phyloP scores from a whole-genome alignment of 1,140 invertebrate species.

The Venustaconcha ellipsiformis region DNA sequence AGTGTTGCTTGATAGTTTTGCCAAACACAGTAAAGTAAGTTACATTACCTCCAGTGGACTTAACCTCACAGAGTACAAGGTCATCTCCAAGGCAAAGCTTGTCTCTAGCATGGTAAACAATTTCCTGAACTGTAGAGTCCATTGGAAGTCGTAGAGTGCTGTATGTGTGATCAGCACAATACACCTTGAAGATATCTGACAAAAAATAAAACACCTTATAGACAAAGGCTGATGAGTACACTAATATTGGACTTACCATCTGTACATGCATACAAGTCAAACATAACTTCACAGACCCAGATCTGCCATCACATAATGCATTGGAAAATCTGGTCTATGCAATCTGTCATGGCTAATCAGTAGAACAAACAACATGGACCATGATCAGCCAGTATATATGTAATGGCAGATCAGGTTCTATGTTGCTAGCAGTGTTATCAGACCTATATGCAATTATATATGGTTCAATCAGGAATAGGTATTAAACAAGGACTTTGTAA shows the following conservation, averaged over 20 bases:
- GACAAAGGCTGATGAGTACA: neutral
- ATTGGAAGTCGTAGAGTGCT: slow-evolving; percentile 83
- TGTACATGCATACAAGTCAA: no score
- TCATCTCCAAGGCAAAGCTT: slow-evolving; percentile 83
- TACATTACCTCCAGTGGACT: slow-evolving; percentile 75
- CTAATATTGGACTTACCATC: neutral
- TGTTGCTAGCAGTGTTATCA: no score
- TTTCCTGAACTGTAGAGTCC: slow-evolving; percentile 79
- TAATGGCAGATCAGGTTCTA: no score
- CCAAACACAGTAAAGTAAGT: neutral
- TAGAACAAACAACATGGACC: no score
- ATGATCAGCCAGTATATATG: no score
- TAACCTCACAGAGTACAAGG: slow-evolving; percentile 84
- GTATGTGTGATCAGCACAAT: slow-evolving; percentile 89
- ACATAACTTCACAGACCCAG: no score
- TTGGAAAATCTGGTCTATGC: no score
- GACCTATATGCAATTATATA: no score
- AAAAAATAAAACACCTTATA: slow-evolving; percentile 28
- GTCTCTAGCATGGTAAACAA: slow-evolving; percentile 81
- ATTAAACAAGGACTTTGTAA: no score
- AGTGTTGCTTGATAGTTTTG: neutral
- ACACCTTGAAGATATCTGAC: slow-evolving; percentile 86
- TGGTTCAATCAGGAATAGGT: no score
- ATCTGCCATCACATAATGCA: no score
- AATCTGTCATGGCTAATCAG: no score